Evolutionary conservation across 1,140 invertebrate species (phyloP).

Genomic region (Manduca sexta): DNA sequence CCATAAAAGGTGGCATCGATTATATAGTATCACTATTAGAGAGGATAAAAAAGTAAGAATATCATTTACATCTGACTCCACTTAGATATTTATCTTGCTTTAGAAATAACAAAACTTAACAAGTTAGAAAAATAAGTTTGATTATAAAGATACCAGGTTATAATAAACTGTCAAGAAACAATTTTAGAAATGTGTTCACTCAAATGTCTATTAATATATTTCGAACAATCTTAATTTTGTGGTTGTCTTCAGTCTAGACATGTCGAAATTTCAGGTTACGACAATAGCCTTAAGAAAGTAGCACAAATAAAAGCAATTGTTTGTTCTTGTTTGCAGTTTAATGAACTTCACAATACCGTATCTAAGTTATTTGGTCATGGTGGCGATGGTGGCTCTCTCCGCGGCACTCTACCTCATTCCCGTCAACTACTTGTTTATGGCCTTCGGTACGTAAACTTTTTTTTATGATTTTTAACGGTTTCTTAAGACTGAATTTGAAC

Average conservation of each 20-base stretch:
- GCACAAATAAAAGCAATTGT: not conserved
- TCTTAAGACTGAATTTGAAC: too few relatives aligned
- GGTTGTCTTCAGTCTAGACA: too few relatives aligned
- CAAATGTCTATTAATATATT: too few relatives aligned
- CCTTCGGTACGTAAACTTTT: slow-evolving; percentile 40
- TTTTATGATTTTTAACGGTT: too few relatives aligned
- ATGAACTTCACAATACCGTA: slow-evolving; percentile 98
- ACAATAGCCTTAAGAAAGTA: not conserved
- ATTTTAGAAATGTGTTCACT: too few relatives aligned
- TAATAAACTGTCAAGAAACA: too few relatives aligned
- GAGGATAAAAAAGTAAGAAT: slow-evolving; percentile 55
- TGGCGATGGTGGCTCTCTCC: slow-evolving; percentile 76
- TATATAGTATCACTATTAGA: slow-evolving; percentile 54
- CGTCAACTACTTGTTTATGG: slow-evolving; percentile 75
- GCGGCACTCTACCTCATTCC: slow-evolving; percentile 92
- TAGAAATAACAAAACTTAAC: too few relatives aligned
- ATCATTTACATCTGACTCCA: too few relatives aligned
- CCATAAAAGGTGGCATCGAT: slow-evolving; percentile 62
- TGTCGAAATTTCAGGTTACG: not conserved
- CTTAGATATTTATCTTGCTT: too few relatives aligned
- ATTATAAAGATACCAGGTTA: too few relatives aligned
- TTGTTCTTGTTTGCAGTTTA: slow-evolving; percentile 79
- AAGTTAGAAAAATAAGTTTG: too few relatives aligned
- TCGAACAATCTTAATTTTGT: too few relatives aligned
- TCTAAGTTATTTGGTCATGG: slow-evolving; percentile 91